Conservation (phyloP, 1,140 invertebrate species). For the Cataglyphis hispanica region DNA sequence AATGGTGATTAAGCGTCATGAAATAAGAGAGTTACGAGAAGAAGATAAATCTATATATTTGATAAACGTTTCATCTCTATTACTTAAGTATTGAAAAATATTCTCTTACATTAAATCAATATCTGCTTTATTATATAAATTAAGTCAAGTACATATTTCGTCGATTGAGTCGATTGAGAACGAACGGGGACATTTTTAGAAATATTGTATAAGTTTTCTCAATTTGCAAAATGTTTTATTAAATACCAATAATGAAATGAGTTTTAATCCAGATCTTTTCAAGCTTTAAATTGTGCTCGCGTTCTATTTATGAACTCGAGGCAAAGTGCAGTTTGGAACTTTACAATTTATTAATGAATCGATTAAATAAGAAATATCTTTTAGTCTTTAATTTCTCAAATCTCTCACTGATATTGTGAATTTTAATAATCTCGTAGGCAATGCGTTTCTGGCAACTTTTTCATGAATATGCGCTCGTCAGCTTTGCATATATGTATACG, state of each 20-base stretch:
- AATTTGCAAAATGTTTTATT: not conserved
- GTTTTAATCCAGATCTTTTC: not conserved
- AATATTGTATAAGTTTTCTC: not conserved
- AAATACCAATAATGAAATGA: not conserved
- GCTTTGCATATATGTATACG: constrained; percentile 22
- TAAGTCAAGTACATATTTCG: not conserved
- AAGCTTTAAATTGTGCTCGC: not conserved
- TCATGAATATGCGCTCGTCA: constrained; percentile 45
- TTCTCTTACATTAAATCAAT: constrained; percentile 1
- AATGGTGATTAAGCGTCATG: constrained; percentile 47
- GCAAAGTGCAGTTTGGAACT: constrained; percentile 7
- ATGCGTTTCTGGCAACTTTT: constrained; percentile 49
- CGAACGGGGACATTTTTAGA: not conserved
- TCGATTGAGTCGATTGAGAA: not conserved
- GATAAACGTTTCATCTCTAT: not conserved
- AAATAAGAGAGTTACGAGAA: constrained; percentile 47
- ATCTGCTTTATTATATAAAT: not conserved
- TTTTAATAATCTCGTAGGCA: constrained; percentile 30
- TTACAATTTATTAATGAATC: constrained; percentile 21
- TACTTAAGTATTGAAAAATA: not conserved
- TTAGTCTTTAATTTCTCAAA: not conserved
- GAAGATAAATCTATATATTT: not conserved
- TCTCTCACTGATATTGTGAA: constrained; percentile 20
- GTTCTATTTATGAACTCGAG: not conserved
- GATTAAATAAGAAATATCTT: not conserved